phyloP scores from a whole-genome alignment of 2,797 vertebrate species.

The Salmo trutta region DNA sequence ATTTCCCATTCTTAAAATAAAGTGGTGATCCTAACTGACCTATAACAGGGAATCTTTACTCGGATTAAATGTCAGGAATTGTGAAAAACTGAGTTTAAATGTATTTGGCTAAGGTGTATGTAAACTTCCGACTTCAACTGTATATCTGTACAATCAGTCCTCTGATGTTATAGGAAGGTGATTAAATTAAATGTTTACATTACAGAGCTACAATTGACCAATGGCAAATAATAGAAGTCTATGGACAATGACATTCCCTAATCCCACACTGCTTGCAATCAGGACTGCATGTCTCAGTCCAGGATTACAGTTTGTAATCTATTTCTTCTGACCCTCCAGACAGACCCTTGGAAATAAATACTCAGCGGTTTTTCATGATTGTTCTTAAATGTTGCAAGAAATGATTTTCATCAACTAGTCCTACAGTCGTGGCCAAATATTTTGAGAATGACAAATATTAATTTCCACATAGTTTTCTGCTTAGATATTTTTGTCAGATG shows the following conservation, averaged over 20 bases:
- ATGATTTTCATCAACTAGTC: neutral
- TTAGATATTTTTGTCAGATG: too few species aligned
- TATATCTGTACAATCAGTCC: neutral
- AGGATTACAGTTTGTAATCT: slow-evolving; percentile 67
- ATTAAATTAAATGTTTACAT: slow-evolving; percentile 47
- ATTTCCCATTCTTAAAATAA: too few species aligned
- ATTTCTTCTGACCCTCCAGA: slow-evolving; percentile 41
- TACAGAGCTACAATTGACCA: slow-evolving; percentile 32
- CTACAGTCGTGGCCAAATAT: too few species aligned
- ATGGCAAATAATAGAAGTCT: slow-evolving; percentile 52
- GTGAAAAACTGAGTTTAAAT: too few species aligned
- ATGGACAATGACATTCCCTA: slow-evolving; percentile 53
- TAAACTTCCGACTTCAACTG: too few species aligned
- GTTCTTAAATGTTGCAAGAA: neutral
- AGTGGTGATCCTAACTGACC: too few species aligned
- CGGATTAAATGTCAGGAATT: too few species aligned
- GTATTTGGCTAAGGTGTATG: too few species aligned
- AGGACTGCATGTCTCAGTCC: slow-evolving; percentile 56
- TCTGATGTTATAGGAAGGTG: slow-evolving; percentile 22
- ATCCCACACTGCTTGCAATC: slow-evolving; percentile 65
- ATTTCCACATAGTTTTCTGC: too few species aligned
- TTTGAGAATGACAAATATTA: too few species aligned
- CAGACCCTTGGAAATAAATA: neutral
- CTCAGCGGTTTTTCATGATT: neutral
- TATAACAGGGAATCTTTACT: too few species aligned